Evolutionary conservation across 2,888 invertebrate genomes (phyloP), one percentile per base, ranked within the genome.

Genomic region (Dermolepida albohirtum): DNA sequence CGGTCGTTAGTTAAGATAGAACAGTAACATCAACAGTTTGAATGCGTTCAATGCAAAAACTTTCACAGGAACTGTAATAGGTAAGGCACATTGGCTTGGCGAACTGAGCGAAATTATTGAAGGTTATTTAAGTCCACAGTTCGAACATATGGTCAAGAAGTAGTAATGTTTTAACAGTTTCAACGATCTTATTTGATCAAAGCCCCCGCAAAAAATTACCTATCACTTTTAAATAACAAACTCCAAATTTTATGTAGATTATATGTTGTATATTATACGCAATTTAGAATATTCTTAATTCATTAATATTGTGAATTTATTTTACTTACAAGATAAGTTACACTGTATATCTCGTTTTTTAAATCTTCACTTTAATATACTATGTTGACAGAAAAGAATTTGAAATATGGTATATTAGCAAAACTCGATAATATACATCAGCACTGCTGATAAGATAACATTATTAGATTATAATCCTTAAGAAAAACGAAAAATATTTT

Each of bases 1-100:
- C 55, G 17, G 11, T 34, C 40, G 22, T 49, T 16, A 44, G 4
- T 44, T 14, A 14, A 22, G 4, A 51, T 10, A 12, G 16, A 17
- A 44, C 14, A n/a, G 12, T 27, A 34, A n/a, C 12, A 14, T 5
- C 17, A 14, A 12, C 29, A 64, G 22, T 59, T 59, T 54, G 22
- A 22, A 22, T 22, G 44, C 55, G 41, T 65, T 65, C 41, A 68
- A 67, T 57, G 71, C 70, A 68, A 70, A 66, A 69, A 73, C 73
- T 73, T 73, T 73, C 73, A 72, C 73, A 54, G 68, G 67, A 69
- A 52, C 64, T 64, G 55, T 64, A 71, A 68, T 70, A 65, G 57
- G 67, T 62, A 66, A 51, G 50, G 66, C 29, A 51, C 66, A 51
- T 57, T 59, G 59, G 34, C 50, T 50, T 47, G 10, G 55, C 10